Evolutionary conservation across 1,140 invertebrate species (phyloP), one percentile per base, ranked within the genome.

Genomic region (Lethocerus indicus): DNA sequence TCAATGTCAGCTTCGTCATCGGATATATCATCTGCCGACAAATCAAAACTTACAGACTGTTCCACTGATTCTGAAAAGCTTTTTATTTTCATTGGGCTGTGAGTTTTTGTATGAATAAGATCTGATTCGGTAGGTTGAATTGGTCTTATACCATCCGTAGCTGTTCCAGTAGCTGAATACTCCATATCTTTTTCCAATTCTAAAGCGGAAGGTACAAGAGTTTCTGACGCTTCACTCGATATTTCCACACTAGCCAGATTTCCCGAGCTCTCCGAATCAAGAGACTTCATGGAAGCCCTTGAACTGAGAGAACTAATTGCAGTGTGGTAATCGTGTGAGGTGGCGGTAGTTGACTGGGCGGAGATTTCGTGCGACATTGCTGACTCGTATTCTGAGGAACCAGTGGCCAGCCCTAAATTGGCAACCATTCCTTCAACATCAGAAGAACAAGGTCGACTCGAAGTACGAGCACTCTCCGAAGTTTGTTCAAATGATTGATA

Each of bases 401-500:
- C 63, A 36, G 64, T 56, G 46, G 60, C 52, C 26, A 59, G 58
- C 54, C 47, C 68, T 62, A 73, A 61, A 47, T 73, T 68, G 50
- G 73, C 67, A 60, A 78, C 61, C 58, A 79, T 63, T 5, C 78
- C 78, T 59, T 91, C 87, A n/a, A 90, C 65, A 63, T 91, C 87
- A 0, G 86, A 88, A 2, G 87, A 91, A 49, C 82, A 75, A 1
- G 87, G 87, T 58, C 88, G 71, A 64, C 86, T 85, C 26, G 70
- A 69, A 16, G 68, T 72, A 43, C 71, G 76, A 49, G 81, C 76
- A 27, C 62, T 67, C 46, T 69, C 65, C 18, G 63, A 66, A 9
- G 80, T 78, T 58, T 82, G 79, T 58, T 89, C 87, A 63, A 85
- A 87, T 47, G 86, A 89, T 51, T 87, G 84, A 63, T 89, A 90